Evolutionary conservation across 2,113 vertebrate species (phyloP).

Genomic region (Papio anubis): DNA sequence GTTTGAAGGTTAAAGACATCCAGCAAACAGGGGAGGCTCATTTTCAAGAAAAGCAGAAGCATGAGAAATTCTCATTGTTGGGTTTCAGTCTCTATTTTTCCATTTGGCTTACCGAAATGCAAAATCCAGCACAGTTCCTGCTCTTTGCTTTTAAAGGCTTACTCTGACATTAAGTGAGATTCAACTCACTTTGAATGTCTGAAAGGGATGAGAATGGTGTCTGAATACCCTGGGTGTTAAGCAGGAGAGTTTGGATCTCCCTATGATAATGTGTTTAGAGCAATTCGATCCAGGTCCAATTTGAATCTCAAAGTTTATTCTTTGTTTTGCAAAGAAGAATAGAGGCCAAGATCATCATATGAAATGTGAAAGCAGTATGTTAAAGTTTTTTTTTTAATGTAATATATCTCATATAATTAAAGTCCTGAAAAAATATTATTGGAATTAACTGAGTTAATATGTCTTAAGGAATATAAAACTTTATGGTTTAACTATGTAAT

Average conservation of each 20-base stretch:
- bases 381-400: background rate
- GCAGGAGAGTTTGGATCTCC: background rate
- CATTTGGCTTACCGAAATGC: background rate
- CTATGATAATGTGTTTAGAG: background rate
- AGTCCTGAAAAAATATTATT: background rate
- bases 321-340: slow-evolving; percentile 16
- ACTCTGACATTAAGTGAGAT: background rate
- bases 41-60: slow-evolving; percentile 82
- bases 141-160: background rate
- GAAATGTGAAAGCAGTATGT: background rate
- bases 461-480: background rate
- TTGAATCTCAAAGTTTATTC: background rate
- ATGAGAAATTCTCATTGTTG: slow-evolving; percentile 78
- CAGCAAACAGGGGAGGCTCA: slow-evolving; percentile 74
- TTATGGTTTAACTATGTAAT: background rate
- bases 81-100: slow-evolving; percentile 80
- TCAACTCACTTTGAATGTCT: background rate
- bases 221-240: background rate
- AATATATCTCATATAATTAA: slow-evolving; percentile 5
- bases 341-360: background rate
- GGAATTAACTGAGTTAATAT: background rate
- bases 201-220: background rate
- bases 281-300: background rate
- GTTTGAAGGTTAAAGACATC: slow-evolving; percentile 86
- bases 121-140: background rate